These are phyloP conservation scores for Teinopalpus imperialis DNA, from an alignment of 2,888 invertebrate species.

Conservation along the genomic window DNA sequence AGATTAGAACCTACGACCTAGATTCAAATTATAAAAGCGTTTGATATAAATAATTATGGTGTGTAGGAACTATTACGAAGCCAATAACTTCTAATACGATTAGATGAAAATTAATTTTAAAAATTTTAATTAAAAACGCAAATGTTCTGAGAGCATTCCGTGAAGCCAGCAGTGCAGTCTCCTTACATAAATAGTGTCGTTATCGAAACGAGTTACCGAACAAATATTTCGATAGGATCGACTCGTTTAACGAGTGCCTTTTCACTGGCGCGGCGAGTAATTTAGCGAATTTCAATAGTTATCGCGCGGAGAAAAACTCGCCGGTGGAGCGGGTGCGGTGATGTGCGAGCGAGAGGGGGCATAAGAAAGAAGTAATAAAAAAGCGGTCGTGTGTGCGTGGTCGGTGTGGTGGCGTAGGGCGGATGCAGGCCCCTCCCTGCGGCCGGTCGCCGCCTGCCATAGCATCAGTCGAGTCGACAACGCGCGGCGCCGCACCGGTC, in stretches of 20 bases:
- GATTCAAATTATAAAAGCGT: no score
- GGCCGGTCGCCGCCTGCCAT: constrained; percentile 69
- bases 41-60: no score
- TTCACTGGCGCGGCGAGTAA: constrained; percentile 79
- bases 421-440: constrained; percentile 79
- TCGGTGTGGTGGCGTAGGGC: constrained; percentile 78
- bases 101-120: no score
- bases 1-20: no score
- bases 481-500: constrained; percentile 69
- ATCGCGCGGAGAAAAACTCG: constrained; percentile 79
- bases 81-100: background rate
- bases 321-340: constrained; percentile 56
- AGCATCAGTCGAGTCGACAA: constrained; percentile 72
- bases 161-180: constrained; percentile 3
- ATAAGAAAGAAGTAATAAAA: constrained; percentile 79
- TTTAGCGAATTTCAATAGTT: constrained; percentile 83
- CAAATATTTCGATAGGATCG: constrained; percentile 77
- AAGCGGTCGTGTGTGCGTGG: constrained; percentile 77
- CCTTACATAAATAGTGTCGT: constrained; percentile 61
- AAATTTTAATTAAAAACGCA: background rate
- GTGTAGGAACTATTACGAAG: background rate
- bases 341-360: constrained; percentile 68
- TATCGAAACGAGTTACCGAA: constrained; percentile 64
- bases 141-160: background rate
- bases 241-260: constrained; percentile 79